Evolutionary conservation across 2,113 vertebrate genomes (phyloP).

Genomic region (Forbesichthys agassizii): DNA sequence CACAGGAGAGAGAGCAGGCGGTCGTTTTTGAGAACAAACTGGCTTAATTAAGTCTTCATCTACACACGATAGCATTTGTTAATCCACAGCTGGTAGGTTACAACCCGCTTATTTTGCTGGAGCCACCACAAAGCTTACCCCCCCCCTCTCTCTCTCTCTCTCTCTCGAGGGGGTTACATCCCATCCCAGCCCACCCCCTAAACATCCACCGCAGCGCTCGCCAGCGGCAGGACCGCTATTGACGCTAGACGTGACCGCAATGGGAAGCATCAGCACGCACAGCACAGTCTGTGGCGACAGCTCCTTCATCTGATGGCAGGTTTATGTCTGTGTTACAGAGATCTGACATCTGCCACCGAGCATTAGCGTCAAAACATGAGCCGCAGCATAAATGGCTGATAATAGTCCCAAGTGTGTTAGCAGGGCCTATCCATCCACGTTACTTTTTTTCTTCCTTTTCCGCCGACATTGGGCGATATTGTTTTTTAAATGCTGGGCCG

Average conservation of each 20-base stretch:
- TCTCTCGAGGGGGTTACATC: neutral
- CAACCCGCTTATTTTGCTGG: neutral
- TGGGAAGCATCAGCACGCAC: slow-evolving; percentile 12
- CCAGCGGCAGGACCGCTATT: slow-evolving; percentile 32
- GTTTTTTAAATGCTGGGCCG: slow-evolving; percentile 11
- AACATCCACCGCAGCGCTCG: slow-evolving; percentile 21
- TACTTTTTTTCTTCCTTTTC: neutral
- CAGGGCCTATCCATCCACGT: slow-evolving; percentile 24
- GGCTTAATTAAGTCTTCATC: neutral
- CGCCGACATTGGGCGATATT: slow-evolving; percentile 13
- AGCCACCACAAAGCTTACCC: neutral
- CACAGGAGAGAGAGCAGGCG: slow-evolving; percentile 10
- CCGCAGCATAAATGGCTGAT: neutral
- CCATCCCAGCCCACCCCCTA: slow-evolving; percentile 17
- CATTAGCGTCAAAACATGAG: slow-evolving; percentile 31
- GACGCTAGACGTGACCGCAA: slow-evolving; percentile 33
- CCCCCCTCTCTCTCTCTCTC: neutral
- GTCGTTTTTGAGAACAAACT: slow-evolving; percentile 4
- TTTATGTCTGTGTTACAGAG: slow-evolving; percentile 38
- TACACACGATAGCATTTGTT: slow-evolving; percentile 1
- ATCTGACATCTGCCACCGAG: slow-evolving; percentile 45
- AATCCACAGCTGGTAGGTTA: neutral
- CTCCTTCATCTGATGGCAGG: slow-evolving; percentile 40
- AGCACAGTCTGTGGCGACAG: slow-evolving; percentile 16
- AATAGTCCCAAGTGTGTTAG: slow-evolving; percentile 14